Conservation (phyloP, 2,113 vertebrate species). For the Nyctibius bracteatus region DNA sequence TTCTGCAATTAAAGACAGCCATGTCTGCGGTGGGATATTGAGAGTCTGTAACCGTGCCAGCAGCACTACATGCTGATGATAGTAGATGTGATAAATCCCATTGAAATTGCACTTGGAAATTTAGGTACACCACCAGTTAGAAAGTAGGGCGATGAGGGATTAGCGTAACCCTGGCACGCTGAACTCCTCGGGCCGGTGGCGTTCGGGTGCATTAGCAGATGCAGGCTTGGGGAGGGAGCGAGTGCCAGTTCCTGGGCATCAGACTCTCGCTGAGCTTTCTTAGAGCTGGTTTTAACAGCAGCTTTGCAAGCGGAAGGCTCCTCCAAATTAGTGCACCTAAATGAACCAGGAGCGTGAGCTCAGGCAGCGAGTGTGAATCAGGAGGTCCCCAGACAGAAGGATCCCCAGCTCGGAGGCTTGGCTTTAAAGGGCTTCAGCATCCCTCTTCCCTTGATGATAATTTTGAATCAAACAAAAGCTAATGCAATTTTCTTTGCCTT, state of each 20-base stretch:
- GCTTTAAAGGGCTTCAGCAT: slow-evolving; percentile 6
- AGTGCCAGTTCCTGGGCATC: neutral
- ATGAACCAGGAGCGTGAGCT: neutral
- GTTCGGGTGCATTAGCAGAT: slow-evolving; percentile 17
- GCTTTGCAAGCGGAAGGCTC: neutral
- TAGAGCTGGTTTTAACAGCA: neutral
- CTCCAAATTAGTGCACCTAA: neutral
- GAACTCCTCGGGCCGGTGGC: neutral
- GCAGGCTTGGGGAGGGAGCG: neutral
- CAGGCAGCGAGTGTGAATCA: neutral
- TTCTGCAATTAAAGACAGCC: slow-evolving; percentile 14
- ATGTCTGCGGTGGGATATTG: neutral
- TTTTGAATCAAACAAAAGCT: slow-evolving; percentile 56
- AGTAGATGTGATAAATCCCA: slow-evolving; percentile 45
- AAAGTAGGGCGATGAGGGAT: slow-evolving; percentile 53
- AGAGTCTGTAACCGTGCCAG: slow-evolving; percentile 18
- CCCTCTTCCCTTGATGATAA: slow-evolving; percentile 3
- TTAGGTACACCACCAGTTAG: slow-evolving; percentile 40
- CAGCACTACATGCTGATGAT: neutral
- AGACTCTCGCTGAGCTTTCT: neutral
- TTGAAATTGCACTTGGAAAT: slow-evolving; percentile 50
- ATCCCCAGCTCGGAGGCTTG: neutral
- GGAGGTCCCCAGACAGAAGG: neutral
- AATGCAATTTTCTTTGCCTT: slow-evolving; percentile 59
- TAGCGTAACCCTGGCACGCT: slow-evolving; percentile 12